Conservation (phyloP, 2,113 vertebrate species). For the Astur gentilis region DNA sequence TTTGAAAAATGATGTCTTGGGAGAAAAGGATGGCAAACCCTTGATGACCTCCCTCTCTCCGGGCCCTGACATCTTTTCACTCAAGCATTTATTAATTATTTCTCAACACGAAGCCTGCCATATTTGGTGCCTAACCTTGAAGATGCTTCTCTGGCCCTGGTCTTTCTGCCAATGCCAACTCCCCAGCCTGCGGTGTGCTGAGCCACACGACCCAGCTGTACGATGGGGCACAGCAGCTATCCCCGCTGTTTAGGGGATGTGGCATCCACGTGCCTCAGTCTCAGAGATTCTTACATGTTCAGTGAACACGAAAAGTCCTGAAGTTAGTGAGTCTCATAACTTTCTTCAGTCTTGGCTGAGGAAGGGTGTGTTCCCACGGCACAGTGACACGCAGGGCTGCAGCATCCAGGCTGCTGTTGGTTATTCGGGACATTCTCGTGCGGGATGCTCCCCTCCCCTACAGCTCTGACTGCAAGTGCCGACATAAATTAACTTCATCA, state of each 20-base stretch:
- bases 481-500: background rate
- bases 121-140: background rate
- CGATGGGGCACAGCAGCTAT: background rate
- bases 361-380: background rate
- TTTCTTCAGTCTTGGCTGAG: background rate
- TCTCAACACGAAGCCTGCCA: background rate
- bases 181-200: background rate
- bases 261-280: background rate
- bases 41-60: accelerated
- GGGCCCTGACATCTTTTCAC: background rate
- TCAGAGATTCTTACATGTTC: background rate
- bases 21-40: background rate
- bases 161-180: background rate
- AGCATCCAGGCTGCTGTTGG: background rate
- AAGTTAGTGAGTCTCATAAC: background rate
- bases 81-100: background rate
- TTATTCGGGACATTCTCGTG: accelerated
- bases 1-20: background rate
- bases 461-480: background rate
- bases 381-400: background rate
- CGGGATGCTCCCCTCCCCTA: background rate
- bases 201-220: accelerated
- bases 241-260: background rate
- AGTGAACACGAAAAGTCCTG: background rate
- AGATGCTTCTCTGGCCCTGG: background rate